Evolutionary conservation across 2,888 invertebrate genomes (phyloP), one percentile per base, ranked within the genome.

Genomic region (Pterostichus niger): DNA sequence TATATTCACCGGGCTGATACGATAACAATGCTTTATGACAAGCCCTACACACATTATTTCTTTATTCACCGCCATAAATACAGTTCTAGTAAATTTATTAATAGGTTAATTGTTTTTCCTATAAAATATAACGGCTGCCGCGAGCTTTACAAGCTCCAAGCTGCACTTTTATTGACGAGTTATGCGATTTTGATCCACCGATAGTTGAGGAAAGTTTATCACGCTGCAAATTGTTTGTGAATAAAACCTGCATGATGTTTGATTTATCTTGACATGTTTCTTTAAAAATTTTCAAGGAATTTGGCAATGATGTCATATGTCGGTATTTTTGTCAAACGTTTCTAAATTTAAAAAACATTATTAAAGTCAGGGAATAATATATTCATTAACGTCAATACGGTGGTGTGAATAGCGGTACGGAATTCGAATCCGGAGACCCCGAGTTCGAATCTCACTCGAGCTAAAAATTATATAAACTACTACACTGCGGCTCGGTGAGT

Each of bases 31-130:
- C 75, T 82, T 82, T 82, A 82, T 61, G 82, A 82, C 82, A 82
- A 44, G 46, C 75, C 40, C 75, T 75, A 82, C 82, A 75, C 82
- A 59, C 75, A 82, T 82, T 75, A 82, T 82, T 82, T 75, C 82
- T 82, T 82, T 75, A 82, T 82, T 82, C 82, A 61, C 75, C 82
- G 61, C 75, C 82, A 75, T 82, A 82, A 82, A 82, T 82, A 82
- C 75, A 56, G 15, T 75, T 33, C 82, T 75, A 73, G 75, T 73
- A 82, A 82, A 82, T 82, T 82, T 82, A 82, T 82, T 82, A 82
- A 82, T 82, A 82, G 82, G 75, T 82, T 82, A 82, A 82, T 82
- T 82, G 82, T 82, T 82, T 82, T 82, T 75, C 75, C 61, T 82
- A 82, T 82, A 82, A 82, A 61, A 82, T 82, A 82, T 75, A 59